A percentile compares a stretch with the other conserved stretches of the same genome.
Conservation (phyloP, 2,888 invertebrate species). For the Rhagophthalmus giganteus region DNA sequence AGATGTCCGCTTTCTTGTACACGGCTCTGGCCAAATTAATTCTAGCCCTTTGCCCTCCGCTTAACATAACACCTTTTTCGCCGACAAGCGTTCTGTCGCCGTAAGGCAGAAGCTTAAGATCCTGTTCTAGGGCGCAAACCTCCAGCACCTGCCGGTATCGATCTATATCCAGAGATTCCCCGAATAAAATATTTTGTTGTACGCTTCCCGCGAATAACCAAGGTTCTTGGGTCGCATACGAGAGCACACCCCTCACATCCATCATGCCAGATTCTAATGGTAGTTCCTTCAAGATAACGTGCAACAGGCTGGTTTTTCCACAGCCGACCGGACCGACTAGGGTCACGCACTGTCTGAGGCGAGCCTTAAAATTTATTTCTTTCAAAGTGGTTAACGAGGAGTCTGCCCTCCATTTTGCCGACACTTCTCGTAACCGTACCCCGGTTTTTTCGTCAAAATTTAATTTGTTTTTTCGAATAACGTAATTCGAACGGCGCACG, state of each 20-base stretch:
- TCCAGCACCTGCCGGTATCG: constrained; percentile 66
- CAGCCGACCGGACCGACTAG: constrained; percentile 61
- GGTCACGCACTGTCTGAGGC: constrained; percentile 52
- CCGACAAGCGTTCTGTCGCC: constrained; percentile 81
- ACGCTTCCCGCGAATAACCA: constrained; percentile 81
- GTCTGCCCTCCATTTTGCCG: constrained; percentile 4
- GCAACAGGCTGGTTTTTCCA: constrained; percentile 57
- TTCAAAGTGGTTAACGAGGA: not conserved
- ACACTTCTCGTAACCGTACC: not conserved
- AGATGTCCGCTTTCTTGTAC: constrained; percentile 80
- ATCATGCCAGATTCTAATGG: constrained; percentile 66
- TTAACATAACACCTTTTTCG: constrained; percentile 70
- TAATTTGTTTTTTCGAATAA: not conserved
- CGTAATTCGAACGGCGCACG: not conserved
- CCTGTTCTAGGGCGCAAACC: constrained; percentile 69
- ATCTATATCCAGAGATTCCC: constrained; percentile 67
- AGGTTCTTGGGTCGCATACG: constrained; percentile 80
- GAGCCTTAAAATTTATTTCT: constrained; percentile 39
- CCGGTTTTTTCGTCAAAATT: not conserved
- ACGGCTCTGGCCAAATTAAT: constrained; percentile 82
- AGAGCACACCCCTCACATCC: constrained; percentile 66
- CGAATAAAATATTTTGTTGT: constrained; percentile 87
- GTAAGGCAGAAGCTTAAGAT: constrained; percentile 70
- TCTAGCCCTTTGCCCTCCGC: constrained; percentile 81
- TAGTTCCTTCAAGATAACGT: constrained; percentile 68